These are phyloP conservation scores for Magallana ariakensis DNA, from an alignment of 1,140 invertebrate species.

Conservation along the genomic window DNA sequence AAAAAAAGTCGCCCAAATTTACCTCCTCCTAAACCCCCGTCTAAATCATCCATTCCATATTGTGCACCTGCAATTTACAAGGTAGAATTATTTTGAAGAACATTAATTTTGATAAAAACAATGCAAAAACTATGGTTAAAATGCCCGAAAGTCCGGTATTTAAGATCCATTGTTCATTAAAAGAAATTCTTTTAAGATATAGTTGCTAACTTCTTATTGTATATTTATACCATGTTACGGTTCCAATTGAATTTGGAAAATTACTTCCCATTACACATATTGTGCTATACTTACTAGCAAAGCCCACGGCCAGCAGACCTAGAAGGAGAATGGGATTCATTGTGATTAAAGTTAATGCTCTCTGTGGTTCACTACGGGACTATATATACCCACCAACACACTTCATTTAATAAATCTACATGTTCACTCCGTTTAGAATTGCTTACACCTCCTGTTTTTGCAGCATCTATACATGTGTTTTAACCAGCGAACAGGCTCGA, in stretches of 20 bases:
- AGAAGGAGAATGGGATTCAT: background rate
- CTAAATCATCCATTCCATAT: background rate
- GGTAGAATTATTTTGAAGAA: background rate
- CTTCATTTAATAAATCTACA: constrained; percentile 21
- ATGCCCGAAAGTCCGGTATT: too few relatives aligned
- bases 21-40: background rate
- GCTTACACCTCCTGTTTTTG: background rate
- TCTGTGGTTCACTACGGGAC: background rate
- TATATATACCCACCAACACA: background rate
- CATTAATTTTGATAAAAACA: background rate
- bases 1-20: background rate
- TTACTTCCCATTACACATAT: too few relatives aligned
- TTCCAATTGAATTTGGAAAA: too few relatives aligned
- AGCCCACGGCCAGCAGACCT: background rate
- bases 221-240: too few relatives aligned
- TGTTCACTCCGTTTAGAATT: background rate
- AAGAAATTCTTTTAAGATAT: too few relatives aligned
- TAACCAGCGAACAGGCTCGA: background rate
- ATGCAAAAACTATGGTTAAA: too few relatives aligned
- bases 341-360: background rate
- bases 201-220: too few relatives aligned
- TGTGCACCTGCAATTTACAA: background rate
- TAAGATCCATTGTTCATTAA: too few relatives aligned
- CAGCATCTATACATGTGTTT: background rate
- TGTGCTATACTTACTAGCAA: background rate